A percentile compares a stretch with the other conserved stretches of the same genome.
These are phyloP conservation scores for Hirtodrosophila duncani DNA, from an alignment of 2,888 invertebrate genomes.

Conservation along the genomic window DNA sequence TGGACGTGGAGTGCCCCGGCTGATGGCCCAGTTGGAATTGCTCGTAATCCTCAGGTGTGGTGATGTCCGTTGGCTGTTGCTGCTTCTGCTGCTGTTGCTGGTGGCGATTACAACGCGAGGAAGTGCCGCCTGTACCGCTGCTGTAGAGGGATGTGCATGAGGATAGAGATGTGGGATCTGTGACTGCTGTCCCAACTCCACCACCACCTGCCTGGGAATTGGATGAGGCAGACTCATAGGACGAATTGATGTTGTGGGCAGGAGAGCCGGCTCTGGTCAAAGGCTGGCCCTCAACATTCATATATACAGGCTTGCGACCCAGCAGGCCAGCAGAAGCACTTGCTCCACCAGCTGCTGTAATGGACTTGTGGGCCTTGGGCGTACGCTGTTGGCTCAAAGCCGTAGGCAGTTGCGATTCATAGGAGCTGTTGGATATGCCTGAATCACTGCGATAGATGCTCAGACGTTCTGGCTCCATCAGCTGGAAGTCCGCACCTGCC, in stretches of 20 bases:
- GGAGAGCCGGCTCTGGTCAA: conserved; percentile 56
- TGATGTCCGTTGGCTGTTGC: conserved; percentile 57
- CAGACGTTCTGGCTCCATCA: conserved; percentile 76
- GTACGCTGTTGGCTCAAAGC: conserved; percentile 38
- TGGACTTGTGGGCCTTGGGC: conserved; percentile 54
- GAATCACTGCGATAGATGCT: conserved; percentile 78
- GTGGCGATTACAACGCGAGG: conserved; percentile 59
- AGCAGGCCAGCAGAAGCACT: conserved; percentile 26
- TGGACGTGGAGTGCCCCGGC: conserved; percentile 58
- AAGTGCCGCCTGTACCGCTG: conserved; percentile 46
- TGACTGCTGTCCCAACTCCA: conserved; percentile 33
- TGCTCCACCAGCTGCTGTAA: neutral
- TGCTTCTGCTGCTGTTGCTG: conserved; percentile 43
- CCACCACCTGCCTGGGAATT: conserved; percentile 52
- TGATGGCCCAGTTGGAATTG: conserved; percentile 70
- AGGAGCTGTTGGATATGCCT: conserved; percentile 79
- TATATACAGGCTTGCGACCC: conserved; percentile 57
- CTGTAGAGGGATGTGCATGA: conserved; percentile 68
- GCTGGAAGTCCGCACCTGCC: conserved; percentile 58
- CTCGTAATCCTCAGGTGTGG: conserved; percentile 67
- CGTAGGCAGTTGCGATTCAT: conserved; percentile 77
- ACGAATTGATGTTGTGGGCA: conserved; percentile 67
- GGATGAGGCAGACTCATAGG: conserved; percentile 72
- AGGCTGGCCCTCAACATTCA: conserved; percentile 68
- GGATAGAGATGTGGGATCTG: conserved; percentile 71